A percentile compares a stretch with the other conserved stretches of the same genome.
Conservation (phyloP, 2,888 invertebrate species). For the Lottia scabra region DNA sequence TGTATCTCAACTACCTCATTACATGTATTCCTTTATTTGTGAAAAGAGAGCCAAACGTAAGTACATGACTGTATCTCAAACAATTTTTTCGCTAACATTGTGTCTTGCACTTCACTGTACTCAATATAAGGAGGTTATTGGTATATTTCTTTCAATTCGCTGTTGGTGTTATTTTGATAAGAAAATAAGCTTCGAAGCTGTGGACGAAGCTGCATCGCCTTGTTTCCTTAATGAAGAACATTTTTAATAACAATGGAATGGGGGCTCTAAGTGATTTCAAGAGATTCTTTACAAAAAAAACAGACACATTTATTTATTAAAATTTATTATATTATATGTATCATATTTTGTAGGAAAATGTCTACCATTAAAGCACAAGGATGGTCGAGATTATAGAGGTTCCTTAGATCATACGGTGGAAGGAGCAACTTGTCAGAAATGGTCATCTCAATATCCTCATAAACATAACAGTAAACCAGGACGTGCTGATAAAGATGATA, state of each 20-base stretch:
- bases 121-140: too few species aligned
- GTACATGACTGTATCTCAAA: slow-evolving; percentile 20
- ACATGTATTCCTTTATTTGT: slow-evolving; percentile 71
- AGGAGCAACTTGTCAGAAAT: slow-evolving; percentile 62
- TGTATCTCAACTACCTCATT: slow-evolving; percentile 39
- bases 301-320: too few species aligned
- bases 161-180: neutral
- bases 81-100: too few species aligned
- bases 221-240: too few species aligned
- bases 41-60: slow-evolving; percentile 71
- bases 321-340: neutral
- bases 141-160: neutral
- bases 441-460: slow-evolving; percentile 61
- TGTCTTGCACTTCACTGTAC: too few species aligned
- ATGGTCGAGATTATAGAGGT: slow-evolving; percentile 73
- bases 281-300: too few species aligned
- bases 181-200: too few species aligned
- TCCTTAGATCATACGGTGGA: slow-evolving; percentile 64
- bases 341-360: slow-evolving; percentile 50
- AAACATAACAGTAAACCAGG: slow-evolving; percentile 43
- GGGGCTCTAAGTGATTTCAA: too few species aligned
- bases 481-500: slow-evolving; percentile 10
- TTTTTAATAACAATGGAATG: too few species aligned
- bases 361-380: slow-evolving; percentile 47
- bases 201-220: too few species aligned